phyloP scores from a whole-genome alignment of 2,113 vertebrate genomes.

The Pomatostomus ruficeps region DNA sequence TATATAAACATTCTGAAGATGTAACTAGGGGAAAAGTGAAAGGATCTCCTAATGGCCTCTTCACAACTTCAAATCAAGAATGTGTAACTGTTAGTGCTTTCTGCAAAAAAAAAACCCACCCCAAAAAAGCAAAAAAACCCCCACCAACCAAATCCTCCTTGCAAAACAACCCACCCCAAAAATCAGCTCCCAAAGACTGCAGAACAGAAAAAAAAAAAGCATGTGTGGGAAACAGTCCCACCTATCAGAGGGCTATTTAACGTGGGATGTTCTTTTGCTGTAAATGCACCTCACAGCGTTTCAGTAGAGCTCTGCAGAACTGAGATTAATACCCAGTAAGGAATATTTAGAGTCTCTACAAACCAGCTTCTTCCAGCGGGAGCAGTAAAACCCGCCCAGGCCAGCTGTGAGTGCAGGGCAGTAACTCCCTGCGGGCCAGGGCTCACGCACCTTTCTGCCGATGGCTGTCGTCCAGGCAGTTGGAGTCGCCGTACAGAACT shows the following conservation, averaged over 20 bases:
- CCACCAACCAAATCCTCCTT: not conserved
- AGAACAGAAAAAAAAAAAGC: not conserved
- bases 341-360: not conserved
- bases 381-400: not conserved
- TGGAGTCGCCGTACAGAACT: slow-evolving; percentile 93
- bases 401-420: not conserved
- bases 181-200: not conserved
- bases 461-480: slow-evolving; percentile 97
- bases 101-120: not conserved
- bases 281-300: not conserved
- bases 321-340: not conserved
- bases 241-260: not conserved
- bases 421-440: too few relatives aligned
- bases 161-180: not conserved
- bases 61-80: not conserved
- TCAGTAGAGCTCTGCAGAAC: not conserved
- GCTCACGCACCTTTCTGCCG: slow-evolving; percentile 87
- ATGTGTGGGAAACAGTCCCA: not conserved
- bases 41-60: not conserved
- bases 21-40: not conserved
- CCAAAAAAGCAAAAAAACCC: not conserved
- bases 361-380: not conserved
- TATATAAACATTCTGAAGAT: not conserved
- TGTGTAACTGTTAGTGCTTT: not conserved
- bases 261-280: accelerated